Conservation (phyloP, 23 tunicate species). For the Aplidium turbinatum region DNA sequence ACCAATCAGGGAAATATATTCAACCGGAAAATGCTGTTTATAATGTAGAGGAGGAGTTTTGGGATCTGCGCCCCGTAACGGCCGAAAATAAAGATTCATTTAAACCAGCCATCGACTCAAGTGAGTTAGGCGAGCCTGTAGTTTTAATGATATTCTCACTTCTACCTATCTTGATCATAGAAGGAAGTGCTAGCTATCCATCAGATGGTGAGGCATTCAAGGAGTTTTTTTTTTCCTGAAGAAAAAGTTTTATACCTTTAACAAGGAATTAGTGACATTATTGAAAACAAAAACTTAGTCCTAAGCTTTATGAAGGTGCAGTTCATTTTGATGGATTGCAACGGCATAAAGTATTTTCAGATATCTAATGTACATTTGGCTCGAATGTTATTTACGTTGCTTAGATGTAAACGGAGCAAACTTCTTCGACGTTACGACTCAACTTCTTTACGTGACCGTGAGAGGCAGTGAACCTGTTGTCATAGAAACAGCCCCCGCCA, state of each 20-base stretch:
- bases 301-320: too few relatives aligned
- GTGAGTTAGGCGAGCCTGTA: constrained; percentile 1
- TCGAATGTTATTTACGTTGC: too few relatives aligned
- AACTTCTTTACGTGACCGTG: constrained; percentile 29
- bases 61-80: constrained; percentile 11
- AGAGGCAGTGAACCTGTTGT: constrained; percentile 33
- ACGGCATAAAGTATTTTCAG: too few relatives aligned
- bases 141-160: background rate
- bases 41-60: constrained; percentile 8
- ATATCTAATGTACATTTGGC: too few relatives aligned
- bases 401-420: too few relatives aligned
- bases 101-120: constrained; percentile 38
- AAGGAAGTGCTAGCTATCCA: background rate
- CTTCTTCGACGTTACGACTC: constrained; percentile 31
- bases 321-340: too few relatives aligned
- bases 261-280: background rate
- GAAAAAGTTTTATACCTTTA: background rate
- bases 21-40: constrained; percentile 39
- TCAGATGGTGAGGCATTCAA: background rate
- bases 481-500: constrained; percentile 25
- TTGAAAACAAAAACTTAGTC: too few relatives aligned
- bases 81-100: constrained; percentile 22
- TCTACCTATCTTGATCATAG: background rate
- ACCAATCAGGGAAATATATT: background rate
- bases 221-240: background rate